Evolutionary conservation across 2,797 vertebrate species (phyloP), one percentile per base, ranked within the genome.

Genomic region (Phrynocephalus forsythii): DNA sequence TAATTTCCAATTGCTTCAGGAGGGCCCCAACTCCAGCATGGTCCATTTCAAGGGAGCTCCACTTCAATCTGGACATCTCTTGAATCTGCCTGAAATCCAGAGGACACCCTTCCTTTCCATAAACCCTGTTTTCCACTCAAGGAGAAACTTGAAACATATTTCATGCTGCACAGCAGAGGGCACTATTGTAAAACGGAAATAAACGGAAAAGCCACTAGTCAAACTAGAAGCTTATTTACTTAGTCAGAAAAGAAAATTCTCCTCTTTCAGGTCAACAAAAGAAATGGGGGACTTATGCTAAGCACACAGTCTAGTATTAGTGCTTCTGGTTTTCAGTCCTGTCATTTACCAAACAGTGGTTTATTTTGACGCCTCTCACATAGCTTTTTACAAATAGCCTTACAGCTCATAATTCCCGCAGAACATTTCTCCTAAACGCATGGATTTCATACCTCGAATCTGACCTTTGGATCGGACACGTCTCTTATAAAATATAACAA

Each of bases 121-220:
- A 26, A 33, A 33, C 15, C 6, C 67, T 26, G 33, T 20, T 76
- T 20, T 86, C 20, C 50, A 28, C n/a, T 2, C 7, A 68, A 75
- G 28, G 20, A 86, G 8, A 15, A 6, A 84, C 11, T 66, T 13
- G 67, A 67, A 60, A 63, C 10, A 60, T 8, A 50, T n/a, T 78
- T 33, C 30, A 6, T 50, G 48, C 3, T 33, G 6, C 10, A 82
- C 89, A n/a, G 69, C 3, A n/a, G 86, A 24, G 84, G 87, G 90
- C 84, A 69, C 71, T 15, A 11, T 3, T 8, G 71, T 71, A 52
- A 28, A 80, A 73, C n/a, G 22, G 24, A 56, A 69, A 71, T 56
- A 79, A 38, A 26, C 28, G 33, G 56, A 67, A 30, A 48, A 63
- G 60, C 9, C n/a, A 72, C 48, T 5, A 8, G 18, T 50, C 28